phyloP scores from a whole-genome alignment of 2,797 vertebrate genomes.

The Diceros bicornis region DNA sequence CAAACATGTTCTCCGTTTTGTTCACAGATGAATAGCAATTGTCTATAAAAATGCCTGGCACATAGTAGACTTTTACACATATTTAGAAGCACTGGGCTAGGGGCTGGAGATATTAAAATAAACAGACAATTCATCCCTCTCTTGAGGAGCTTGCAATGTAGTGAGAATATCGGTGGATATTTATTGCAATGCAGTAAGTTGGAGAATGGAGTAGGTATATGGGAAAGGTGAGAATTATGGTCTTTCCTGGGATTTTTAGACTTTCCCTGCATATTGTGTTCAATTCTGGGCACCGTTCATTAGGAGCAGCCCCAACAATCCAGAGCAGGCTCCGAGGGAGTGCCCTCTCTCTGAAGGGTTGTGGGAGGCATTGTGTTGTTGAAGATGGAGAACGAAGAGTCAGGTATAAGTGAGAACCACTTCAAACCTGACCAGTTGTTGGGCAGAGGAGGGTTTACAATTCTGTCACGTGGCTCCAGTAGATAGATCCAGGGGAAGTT shows the following conservation, averaged over 20 bases:
- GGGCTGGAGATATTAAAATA: background rate
- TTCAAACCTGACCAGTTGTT: background rate
- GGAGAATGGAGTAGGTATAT: background rate
- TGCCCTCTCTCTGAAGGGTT: accelerated
- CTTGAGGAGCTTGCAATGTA: background rate
- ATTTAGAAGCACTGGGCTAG: background rate
- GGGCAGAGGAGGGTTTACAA: background rate
- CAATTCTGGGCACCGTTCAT: background rate
- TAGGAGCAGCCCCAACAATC: background rate
- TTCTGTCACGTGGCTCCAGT: background rate
- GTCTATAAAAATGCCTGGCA: background rate
- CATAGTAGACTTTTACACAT: background rate
- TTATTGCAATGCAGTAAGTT: background rate
- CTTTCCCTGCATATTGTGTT: background rate
- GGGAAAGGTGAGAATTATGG: background rate
- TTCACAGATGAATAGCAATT: background rate
- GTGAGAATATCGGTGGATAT: background rate
- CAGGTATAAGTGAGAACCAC: background rate
- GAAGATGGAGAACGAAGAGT: background rate
- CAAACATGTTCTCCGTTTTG: background rate
- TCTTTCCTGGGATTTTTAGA: background rate
- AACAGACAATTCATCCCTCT: background rate
- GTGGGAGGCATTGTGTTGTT: background rate
- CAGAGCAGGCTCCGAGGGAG: no score
- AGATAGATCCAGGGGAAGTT: no score